phyloP scores from a whole-genome alignment of 2,113 vertebrate genomes.

The Trematomus loennbergii region DNA sequence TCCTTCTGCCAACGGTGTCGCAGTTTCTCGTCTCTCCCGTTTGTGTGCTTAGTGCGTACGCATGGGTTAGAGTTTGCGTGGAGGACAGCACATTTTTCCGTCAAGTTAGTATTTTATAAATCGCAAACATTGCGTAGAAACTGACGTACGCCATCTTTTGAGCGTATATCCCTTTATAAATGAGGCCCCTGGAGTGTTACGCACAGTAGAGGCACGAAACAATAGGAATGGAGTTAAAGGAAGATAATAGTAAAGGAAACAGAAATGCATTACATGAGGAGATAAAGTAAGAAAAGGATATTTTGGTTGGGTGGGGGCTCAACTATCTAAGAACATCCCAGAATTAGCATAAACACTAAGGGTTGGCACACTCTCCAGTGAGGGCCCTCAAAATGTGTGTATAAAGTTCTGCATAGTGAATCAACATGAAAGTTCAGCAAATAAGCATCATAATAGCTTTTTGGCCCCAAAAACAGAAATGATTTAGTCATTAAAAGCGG shows the following conservation, averaged over 20 bases:
- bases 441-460: constrained; percentile 14
- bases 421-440: constrained; percentile 8
- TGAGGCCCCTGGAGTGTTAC: no score
- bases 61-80: no score
- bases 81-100: no score
- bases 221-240: not conserved
- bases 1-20: no score
- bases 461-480: constrained; percentile 5
- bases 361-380: constrained; percentile 11
- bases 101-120: no score
- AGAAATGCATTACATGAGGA: constrained; percentile 17
- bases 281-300: not conserved
- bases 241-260: constrained; percentile 26
- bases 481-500: not conserved
- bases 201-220: not conserved
- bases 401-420: constrained; percentile 19
- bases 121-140: no score
- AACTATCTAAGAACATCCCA: constrained; percentile 36
- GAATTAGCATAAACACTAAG: constrained; percentile 27
- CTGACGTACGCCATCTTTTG: no score
- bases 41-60: no score
- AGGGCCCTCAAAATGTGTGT: constrained; percentile 3
- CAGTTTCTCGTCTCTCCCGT: no score
- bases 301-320: not conserved
- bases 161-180: no score